Evolutionary conservation across 2,113 vertebrate genomes (phyloP).

Genomic region (Fulmarus glacialis): DNA sequence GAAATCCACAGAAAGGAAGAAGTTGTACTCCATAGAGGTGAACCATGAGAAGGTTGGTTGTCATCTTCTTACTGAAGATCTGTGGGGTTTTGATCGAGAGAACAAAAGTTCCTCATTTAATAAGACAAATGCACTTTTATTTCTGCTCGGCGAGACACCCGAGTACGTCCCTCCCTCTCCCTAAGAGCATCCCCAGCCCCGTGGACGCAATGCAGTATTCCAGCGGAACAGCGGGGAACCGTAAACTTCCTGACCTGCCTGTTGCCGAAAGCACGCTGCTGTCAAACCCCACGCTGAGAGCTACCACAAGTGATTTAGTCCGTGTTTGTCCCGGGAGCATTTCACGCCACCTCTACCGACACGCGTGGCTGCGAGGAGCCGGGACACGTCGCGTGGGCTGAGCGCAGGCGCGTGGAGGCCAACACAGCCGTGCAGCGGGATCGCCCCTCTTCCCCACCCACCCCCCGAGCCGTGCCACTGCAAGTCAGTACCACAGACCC

Average conservation of each 20-base stretch:
- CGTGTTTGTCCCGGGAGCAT: rapidly evolving
- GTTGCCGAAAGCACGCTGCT: not conserved
- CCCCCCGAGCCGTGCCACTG: too few relatives aligned
- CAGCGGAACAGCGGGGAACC: not conserved
- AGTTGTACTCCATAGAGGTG: not conserved
- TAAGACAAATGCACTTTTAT: not conserved
- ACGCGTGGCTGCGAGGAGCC: rapidly evolving
- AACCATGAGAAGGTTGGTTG: not conserved
- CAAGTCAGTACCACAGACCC: not conserved
- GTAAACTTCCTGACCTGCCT: not conserved
- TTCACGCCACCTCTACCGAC: not conserved
- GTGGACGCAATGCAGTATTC: not conserved
- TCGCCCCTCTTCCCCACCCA: not conserved
- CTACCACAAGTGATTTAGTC: too few relatives aligned
- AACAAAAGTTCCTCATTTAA: not conserved
- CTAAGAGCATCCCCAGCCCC: not conserved
- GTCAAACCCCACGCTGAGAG: not conserved
- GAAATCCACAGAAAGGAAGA: not conserved
- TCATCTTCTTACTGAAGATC: not conserved
- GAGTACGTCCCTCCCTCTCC: rapidly evolving
- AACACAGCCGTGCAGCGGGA: rapidly evolving
- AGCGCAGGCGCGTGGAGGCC: not conserved
- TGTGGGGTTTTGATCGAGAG: not conserved
- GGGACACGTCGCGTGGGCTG: rapidly evolving
- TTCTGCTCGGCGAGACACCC: not conserved